phyloP scores from a whole-genome alignment of 2,888 invertebrate species.

The Philhelius pedissequus region DNA sequence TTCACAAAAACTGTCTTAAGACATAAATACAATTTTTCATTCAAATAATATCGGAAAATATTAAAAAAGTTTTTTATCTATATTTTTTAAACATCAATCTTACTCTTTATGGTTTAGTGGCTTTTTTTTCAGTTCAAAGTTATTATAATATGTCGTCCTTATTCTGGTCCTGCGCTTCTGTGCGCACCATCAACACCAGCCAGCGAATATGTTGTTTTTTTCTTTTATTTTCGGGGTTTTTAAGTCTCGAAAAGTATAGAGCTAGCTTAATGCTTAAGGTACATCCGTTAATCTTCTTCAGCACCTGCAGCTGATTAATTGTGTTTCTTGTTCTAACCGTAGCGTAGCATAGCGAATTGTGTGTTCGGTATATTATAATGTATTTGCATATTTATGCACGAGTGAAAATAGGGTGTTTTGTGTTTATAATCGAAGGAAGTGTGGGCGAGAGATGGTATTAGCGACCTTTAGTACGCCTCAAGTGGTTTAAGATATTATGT shows the following conservation, averaged over 20 bases:
- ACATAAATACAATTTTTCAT: not conserved
- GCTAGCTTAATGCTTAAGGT: too few species aligned
- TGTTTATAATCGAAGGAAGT: not conserved
- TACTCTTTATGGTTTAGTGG: conserved; percentile 8
- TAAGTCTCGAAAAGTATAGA: not conserved
- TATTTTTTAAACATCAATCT: conserved; percentile 23
- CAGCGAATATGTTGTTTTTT: not conserved
- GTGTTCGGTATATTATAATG: not conserved
- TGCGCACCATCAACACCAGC: not conserved
- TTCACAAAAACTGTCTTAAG: not conserved
- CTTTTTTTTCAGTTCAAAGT: conserved; percentile 2
- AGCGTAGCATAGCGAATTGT: not conserved
- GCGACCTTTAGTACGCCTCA: not conserved
- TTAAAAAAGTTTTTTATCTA: not conserved
- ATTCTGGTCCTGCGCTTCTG: not conserved
- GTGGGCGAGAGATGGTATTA: not conserved
- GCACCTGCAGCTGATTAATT: conserved; percentile 32
- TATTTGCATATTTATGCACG: not conserved
- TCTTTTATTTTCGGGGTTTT: not conserved
- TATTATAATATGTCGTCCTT: not conserved
- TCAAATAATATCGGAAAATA: not conserved
- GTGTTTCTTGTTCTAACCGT: not conserved
- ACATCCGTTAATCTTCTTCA: conserved; percentile 10
- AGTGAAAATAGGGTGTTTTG: not conserved
- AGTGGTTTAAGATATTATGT: not conserved